A percentile compares a stretch with the other conserved stretches of the same genome.
Evolutionary conservation across 2,888 invertebrate species (phyloP).

Genomic region (Nephrotoma appendiculata): DNA sequence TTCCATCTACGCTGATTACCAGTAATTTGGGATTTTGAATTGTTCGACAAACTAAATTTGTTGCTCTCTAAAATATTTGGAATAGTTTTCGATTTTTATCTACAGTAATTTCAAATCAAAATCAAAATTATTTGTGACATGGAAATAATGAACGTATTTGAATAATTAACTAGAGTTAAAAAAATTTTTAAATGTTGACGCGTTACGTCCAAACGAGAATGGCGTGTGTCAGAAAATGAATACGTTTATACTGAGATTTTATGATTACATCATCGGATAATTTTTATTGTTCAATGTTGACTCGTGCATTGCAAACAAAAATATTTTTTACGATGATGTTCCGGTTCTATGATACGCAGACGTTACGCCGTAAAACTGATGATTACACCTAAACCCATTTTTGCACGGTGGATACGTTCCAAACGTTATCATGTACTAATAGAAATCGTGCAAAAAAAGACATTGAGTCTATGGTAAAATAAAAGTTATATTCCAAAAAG

Average conservation of each 20-base stretch:
- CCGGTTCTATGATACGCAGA: too few relatives aligned
- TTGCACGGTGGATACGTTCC: too few relatives aligned
- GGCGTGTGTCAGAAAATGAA: neutral
- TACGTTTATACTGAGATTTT: neutral
- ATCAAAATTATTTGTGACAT: neutral
- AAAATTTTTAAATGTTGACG: neutral
- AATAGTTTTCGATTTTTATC: neutral
- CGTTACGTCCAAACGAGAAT: neutral
- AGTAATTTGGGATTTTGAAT: neutral
- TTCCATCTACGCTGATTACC: neutral
- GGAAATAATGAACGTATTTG: neutral
- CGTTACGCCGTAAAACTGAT: too few relatives aligned
- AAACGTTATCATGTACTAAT: too few relatives aligned
- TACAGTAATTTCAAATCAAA: neutral
- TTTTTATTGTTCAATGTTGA: neutral
- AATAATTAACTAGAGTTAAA: neutral
- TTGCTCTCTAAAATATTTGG: neutral
- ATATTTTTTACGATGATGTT: too few relatives aligned
- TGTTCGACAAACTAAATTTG: neutral
- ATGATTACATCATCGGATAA: neutral
- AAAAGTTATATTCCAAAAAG: too few relatives aligned
- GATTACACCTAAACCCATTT: too few relatives aligned
- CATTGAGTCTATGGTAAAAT: too few relatives aligned
- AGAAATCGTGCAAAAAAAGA: too few relatives aligned
- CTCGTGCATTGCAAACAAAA: too few relatives aligned